Percentiles rank a stretch among this genome's conserved stretches.
Conservation (phyloP, 1,140 invertebrate genomes). For the Zaprionus tsacasi region DNA sequence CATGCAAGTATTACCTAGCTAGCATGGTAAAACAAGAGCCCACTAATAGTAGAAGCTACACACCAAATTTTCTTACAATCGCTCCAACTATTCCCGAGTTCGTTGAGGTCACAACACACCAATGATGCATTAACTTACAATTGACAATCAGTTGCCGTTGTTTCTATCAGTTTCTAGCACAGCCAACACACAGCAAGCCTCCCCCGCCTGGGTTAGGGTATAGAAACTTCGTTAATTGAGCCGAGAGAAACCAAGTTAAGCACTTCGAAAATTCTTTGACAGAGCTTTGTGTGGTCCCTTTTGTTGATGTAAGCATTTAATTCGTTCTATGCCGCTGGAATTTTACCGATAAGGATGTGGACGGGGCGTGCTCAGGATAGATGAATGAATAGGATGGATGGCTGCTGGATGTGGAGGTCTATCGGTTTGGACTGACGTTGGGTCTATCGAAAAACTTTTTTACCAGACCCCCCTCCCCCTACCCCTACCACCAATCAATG, state of each 20-base stretch:
- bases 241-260: neutral
- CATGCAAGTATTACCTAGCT: neutral
- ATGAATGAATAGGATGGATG: conserved; percentile 28
- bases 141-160: neutral
- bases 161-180: neutral
- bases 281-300: conserved; percentile 49
- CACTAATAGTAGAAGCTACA: neutral
- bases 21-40: neutral
- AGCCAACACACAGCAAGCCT: neutral
- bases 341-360: conserved; percentile 52
- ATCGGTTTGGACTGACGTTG: neutral
- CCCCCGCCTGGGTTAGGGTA: conserved; percentile 18
- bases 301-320: conserved; percentile 63
- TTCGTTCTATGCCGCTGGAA: conserved; percentile 61
- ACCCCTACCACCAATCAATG: neutral
- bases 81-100: neutral
- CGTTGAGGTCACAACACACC: neutral
- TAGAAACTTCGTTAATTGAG: conserved; percentile 19
- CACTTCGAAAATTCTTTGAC: conserved; percentile 62
- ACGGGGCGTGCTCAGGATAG: conserved; percentile 20
- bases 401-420: conserved; percentile 9
- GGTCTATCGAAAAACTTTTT: conserved; percentile 17
- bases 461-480: conserved; percentile 24
- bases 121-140: neutral
- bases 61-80: neutral